Percentiles rank a stretch among this genome's conserved stretches.
Evolutionary conservation across 2,113 vertebrate species (phyloP).

Genomic region (Microtus montanus): DNA sequence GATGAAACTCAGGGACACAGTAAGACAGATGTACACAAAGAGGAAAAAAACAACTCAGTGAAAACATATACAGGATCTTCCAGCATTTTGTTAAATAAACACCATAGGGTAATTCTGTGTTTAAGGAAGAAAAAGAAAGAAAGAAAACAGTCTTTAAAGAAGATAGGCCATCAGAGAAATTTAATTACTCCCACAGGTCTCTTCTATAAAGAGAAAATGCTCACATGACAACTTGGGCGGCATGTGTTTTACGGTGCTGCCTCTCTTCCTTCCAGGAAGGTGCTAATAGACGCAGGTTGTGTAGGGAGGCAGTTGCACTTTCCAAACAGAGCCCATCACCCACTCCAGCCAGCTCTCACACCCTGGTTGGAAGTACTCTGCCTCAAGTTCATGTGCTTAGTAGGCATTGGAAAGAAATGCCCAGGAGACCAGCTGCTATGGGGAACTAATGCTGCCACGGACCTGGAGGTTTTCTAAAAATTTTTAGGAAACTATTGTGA

Average conservation of each 20-base stretch:
- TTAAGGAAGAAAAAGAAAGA: constrained; percentile 53
- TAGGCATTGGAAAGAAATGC: too few species aligned
- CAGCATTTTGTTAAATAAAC: constrained; percentile 64
- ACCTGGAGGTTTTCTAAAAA: not conserved
- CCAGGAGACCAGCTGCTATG: not conserved
- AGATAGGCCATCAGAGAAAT: constrained; percentile 53
- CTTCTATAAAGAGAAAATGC: constrained; percentile 12
- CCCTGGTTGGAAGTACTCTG: not conserved
- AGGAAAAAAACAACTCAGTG: not conserved
- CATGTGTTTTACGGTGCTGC: not conserved
- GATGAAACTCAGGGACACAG: constrained; percentile 13
- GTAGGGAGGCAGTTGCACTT: too few species aligned
- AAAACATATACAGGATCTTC: constrained; percentile 41
- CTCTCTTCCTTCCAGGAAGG: constrained; percentile 22
- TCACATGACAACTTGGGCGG: constrained; percentile 26
- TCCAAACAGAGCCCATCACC: not conserved
- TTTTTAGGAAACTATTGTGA: not conserved
- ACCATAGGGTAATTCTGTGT: constrained; percentile 48
- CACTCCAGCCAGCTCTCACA: not conserved
- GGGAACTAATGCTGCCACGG: not conserved
- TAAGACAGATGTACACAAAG: constrained; percentile 49
- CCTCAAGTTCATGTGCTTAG: not conserved
- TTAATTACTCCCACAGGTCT: constrained; percentile 59
- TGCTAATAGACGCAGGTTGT: not conserved
- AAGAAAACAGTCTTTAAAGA: constrained; percentile 56